Evolutionary conservation across 2,888 invertebrate species (phyloP), one percentile per base, ranked within the genome.

Genomic region (Drosophila limbata): DNA sequence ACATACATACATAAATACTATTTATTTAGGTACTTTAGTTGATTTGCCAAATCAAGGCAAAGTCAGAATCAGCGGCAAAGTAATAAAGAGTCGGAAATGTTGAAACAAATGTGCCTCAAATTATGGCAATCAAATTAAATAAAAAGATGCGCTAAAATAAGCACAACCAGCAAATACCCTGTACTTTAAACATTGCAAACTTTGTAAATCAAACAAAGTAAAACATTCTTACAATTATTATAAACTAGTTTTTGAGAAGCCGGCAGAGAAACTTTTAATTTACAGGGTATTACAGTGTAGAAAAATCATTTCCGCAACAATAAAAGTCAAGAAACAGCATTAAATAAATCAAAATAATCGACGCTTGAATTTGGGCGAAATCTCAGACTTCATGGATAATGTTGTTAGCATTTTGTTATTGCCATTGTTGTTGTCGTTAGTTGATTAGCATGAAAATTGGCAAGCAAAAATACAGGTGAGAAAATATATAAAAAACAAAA

Each of bases 241-340:
- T 4, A 2, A 44, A 13, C 6, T 4, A 44, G 21, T 21, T 44
- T 44, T 6, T 21, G 13, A 1, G 6, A 19, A 15, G 9, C 19
- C 39, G 4, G 9, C 50, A 33, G 11, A 21, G 1, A 3, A 10
- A 19, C n/a, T n/a, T 39, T 10, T 10, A 15, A 25, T 8, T 15
- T 39, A 33, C 50, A 55, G 45, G 48, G 47, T 55, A 64, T 47
- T 31, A 10, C 35, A 59, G 35, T 15, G 10, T 44, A 53, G 31
- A 42, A 21, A 69, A 68, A 69, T 70, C 57, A 65, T 72, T 84
- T 84, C 88, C 88, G 88, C 73, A 78, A 76, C 73, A 68, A 88
- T 84, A 79, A 84, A 87, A 71, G 40, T n/a, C 25, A n/a, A 74
- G 15, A 62, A 57, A 66, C 25, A 60, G 45, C 50, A 52, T 66